These are phyloP conservation scores for Eledona agricola DNA, from an alignment of 2,888 invertebrate species.

Conservation along the genomic window DNA sequence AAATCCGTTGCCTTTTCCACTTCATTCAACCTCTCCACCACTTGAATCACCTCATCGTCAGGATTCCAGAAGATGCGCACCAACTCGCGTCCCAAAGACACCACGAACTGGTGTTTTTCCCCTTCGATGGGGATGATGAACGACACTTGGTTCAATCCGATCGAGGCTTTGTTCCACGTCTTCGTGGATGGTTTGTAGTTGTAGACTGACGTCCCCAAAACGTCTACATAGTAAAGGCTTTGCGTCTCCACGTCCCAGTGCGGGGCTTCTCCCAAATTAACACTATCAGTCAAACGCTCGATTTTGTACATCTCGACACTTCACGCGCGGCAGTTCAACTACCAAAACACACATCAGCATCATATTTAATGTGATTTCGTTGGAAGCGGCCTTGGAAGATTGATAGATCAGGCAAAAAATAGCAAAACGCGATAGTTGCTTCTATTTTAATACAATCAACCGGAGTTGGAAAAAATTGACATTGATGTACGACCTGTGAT, in stretches of 20 bases:
- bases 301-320: slow-evolving; percentile 61
- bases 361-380: slow-evolving; percentile 15
- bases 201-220: slow-evolving; percentile 66
- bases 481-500: too few species aligned
- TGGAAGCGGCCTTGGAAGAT: slow-evolving; percentile 15
- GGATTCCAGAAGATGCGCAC: slow-evolving; percentile 73
- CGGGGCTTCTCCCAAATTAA: slow-evolving; percentile 75
- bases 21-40: slow-evolving; percentile 64
- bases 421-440: too few species aligned
- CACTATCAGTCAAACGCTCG: slow-evolving; percentile 63
- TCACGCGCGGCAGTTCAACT: slow-evolving; percentile 17
- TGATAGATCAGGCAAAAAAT: too few species aligned
- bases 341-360: slow-evolving; percentile 17
- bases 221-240: slow-evolving; percentile 74
- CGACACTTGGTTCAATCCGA: slow-evolving; percentile 57
- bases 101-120: slow-evolving; percentile 67
- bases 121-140: slow-evolving; percentile 72
- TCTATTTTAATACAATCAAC: too few species aligned
- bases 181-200: slow-evolving; percentile 65
- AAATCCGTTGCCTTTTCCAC: slow-evolving; percentile 64
- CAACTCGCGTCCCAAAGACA: slow-evolving; percentile 68
- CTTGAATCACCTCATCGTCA: slow-evolving; percentile 61
- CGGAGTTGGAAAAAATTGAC: too few species aligned
- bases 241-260: slow-evolving; percentile 73
- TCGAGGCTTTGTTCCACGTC: slow-evolving; percentile 64